A percentile compares a stretch with the other conserved stretches of the same genome.
Evolutionary conservation across 2,797 vertebrate genomes (phyloP).

Genomic region (Silurus lanzhouensis): DNA sequence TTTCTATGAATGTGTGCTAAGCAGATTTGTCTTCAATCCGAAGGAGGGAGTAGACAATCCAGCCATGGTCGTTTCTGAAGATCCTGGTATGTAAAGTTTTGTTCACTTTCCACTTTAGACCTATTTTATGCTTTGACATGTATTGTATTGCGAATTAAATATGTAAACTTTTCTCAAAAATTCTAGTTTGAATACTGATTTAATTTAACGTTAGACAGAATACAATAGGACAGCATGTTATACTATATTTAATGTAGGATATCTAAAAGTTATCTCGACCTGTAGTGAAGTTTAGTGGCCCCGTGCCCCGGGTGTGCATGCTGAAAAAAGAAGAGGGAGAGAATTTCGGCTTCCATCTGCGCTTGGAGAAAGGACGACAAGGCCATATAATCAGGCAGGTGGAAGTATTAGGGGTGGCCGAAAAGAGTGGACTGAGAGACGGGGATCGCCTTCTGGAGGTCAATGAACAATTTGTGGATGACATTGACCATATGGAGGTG

Average conservation of each 20-base stretch:
- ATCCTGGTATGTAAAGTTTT: constrained; percentile 66
- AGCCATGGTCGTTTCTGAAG: constrained; percentile 77
- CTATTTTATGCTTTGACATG: neutral
- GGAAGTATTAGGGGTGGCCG: constrained; percentile 77
- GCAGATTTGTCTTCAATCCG: constrained; percentile 91
- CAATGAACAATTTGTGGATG: constrained; percentile 78
- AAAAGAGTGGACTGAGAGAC: constrained; percentile 78
- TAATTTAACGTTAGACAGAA: neutral
- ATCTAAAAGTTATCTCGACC: neutral
- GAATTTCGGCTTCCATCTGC: constrained; percentile 69
- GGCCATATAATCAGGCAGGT: constrained; percentile 76
- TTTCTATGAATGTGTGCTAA: constrained; percentile 55
- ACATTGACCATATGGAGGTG: constrained; percentile 77
- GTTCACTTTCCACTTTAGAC: neutral
- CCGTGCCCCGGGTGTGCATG: constrained; percentile 76
- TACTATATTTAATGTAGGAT: neutral
- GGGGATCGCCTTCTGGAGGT: constrained; percentile 87
- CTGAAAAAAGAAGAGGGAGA: constrained; percentile 75
- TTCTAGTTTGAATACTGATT: neutral
- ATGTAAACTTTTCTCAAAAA: neutral
- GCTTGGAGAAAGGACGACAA: constrained; percentile 55
- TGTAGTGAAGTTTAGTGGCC: constrained; percentile 48
- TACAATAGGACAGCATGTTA: neutral
- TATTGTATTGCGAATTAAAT: neutral
- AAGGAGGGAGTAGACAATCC: constrained; percentile 95